Percentiles rank a stretch among this genome's conserved stretches.
Conservation (phyloP, 2,113 vertebrate species). For the Hemichromis elongatus region DNA sequence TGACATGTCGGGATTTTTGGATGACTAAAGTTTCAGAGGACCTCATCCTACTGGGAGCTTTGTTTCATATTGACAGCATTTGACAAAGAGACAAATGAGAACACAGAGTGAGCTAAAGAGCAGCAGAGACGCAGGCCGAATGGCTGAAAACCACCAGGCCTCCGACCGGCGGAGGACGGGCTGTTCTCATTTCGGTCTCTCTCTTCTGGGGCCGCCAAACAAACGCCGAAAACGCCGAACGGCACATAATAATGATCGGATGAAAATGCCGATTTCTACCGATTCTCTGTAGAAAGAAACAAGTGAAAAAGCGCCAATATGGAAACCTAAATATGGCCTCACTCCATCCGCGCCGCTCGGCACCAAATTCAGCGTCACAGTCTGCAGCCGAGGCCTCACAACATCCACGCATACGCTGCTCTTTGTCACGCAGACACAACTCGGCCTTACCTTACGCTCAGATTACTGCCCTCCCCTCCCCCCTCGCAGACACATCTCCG, state of each 20-base stretch:
- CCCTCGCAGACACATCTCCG: conserved; percentile 40
- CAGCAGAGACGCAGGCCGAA: neutral
- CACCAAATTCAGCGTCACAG: neutral
- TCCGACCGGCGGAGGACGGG: neutral
- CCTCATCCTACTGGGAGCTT: neutral
- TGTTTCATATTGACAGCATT: neutral
- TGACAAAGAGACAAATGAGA: neutral
- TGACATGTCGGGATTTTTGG: neutral
- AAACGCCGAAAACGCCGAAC: neutral
- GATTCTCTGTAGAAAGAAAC: neutral
- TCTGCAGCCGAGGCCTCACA: neutral
- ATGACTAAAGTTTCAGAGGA: neutral
- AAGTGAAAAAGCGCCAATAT: neutral
- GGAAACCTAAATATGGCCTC: neutral
- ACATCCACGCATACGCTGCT: neutral
- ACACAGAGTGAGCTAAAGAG: neutral
- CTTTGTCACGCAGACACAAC: conserved; percentile 55
- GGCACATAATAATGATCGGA: neutral
- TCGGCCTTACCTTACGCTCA: conserved; percentile 52
- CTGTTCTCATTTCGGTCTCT: neutral
- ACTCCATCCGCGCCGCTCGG: neutral
- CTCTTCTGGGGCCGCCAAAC: neutral
- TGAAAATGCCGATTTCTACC: neutral
- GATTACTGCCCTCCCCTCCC: conserved; percentile 52
- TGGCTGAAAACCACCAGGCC: conserved; percentile 4